Conservation (phyloP, 2,888 invertebrate species). For the Erannis defoliaria region DNA sequence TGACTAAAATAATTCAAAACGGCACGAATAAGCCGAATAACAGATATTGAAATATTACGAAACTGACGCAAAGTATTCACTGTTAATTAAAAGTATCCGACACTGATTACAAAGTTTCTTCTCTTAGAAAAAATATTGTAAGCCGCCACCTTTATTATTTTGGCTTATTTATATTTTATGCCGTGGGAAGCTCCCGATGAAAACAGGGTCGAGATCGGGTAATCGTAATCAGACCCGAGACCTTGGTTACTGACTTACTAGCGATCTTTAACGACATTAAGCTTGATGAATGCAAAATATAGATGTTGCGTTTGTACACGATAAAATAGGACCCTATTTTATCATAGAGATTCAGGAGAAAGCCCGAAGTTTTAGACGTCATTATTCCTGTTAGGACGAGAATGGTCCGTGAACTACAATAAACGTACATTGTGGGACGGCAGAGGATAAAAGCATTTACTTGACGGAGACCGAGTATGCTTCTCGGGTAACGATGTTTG, state of each 20-base stretch:
- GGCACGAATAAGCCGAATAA: slow-evolving; percentile 20
- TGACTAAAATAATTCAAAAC: slow-evolving; percentile 12
- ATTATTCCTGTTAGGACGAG: slow-evolving; percentile 28
- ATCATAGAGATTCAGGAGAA: slow-evolving; percentile 28
- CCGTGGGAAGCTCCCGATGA: slow-evolving; percentile 27
- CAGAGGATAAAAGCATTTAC: slow-evolving; percentile 50
- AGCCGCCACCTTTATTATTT: slow-evolving; percentile 37
- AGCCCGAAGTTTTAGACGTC: slow-evolving; percentile 24
- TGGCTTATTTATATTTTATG: slow-evolving; percentile 18
- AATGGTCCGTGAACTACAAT: slow-evolving; percentile 44
- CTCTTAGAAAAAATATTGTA: slow-evolving; percentile 34
- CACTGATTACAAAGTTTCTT: slow-evolving; percentile 45
- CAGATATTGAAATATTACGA: slow-evolving; percentile 20
- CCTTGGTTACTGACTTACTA: slow-evolving; percentile 38
- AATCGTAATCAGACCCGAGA: slow-evolving; percentile 40
- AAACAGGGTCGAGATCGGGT: slow-evolving; percentile 33
- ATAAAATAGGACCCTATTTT: slow-evolving; percentile 28
- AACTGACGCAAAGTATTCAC: slow-evolving; percentile 31
- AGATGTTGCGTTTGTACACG: no score
- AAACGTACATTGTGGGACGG: slow-evolving; percentile 45
- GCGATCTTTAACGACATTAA: slow-evolving; percentile 39
- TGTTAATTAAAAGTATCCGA: slow-evolving; percentile 43
- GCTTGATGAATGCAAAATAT: slow-evolving; percentile 32
- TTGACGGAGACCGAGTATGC: slow-evolving; percentile 53
- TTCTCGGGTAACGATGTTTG: slow-evolving; percentile 62